Evolutionary conservation across 2,797 vertebrate genomes (phyloP), one percentile per base, ranked within the genome.

Genomic region (Eulemur albifrons): DNA sequence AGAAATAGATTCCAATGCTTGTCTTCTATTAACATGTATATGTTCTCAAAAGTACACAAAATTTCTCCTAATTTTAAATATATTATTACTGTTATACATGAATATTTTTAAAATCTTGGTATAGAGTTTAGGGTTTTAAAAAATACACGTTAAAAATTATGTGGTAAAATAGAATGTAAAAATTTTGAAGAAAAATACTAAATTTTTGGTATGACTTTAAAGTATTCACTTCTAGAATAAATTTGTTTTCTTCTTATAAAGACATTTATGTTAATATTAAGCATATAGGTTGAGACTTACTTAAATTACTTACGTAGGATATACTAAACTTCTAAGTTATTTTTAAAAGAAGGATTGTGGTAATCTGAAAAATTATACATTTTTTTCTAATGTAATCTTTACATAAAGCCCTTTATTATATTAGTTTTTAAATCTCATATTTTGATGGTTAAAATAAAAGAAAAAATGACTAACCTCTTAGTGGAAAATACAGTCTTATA

Each of bases 231-330:
- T 98, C 90, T 97, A 95, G 92, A 97, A 92, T 94, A 92, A 72
- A 75, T 80, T 88, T 96, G 80, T 97, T 97, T 94, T 80, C 86
- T 98, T 87, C 96, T 98, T 97, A 93, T 95, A 93, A 97, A 97
- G 70, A 97, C 83, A 97, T 93, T 97, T 97, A 97, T 97, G 96
- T 98, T 98, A 98, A 94, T 93, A 94, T 90, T 96, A 97, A 93
- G 84, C 96, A 98, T 98, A 90, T 97, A 94, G 93, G 92, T 97
- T 98, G 98, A 98, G 92, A 97, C 86, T 96, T 96, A 93, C 96
- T 98, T 98, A 98, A 97, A 98, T 98, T 98, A 90, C 89, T 98
- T 98, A 97, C 96, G 98, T 98, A 98, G 96, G 97, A 94, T 97
- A 97, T 96, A 95, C 89, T 96, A 89, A 98, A 98, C 98, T 97